These are phyloP conservation scores for Myanophis thanlyinensis DNA, from an alignment of 2,113 vertebrate species.

Conservation along the genomic window DNA sequence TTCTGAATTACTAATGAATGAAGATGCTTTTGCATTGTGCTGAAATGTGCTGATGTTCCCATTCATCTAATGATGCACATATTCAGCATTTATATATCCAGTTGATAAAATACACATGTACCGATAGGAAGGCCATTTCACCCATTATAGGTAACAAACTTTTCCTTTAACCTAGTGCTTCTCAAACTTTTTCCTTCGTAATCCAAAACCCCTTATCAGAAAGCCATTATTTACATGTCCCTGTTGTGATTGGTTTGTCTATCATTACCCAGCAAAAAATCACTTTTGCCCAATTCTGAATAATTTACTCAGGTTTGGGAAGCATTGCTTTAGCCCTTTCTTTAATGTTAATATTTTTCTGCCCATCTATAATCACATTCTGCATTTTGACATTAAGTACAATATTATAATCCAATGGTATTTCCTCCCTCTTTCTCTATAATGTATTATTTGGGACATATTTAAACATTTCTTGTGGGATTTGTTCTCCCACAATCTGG, in stretches of 20 bases:
- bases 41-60: background rate
- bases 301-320: background rate
- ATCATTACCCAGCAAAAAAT: background rate
- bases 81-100: background rate
- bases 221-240: background rate
- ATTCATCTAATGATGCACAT: background rate
- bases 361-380: background rate
- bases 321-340: background rate
- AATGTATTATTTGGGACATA: background rate
- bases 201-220: background rate
- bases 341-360: background rate
- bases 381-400: background rate
- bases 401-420: background rate
- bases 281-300: background rate
- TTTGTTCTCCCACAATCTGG: background rate
- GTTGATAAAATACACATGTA: background rate
- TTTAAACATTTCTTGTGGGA: background rate
- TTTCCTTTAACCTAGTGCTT: background rate
- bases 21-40: background rate
- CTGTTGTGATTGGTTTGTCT: background rate
- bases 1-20: background rate
- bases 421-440: background rate
- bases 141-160: background rate
- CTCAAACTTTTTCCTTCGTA: background rate
- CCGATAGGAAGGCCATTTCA: background rate